Percentiles rank a stretch among this genome's conserved stretches.
Evolutionary conservation across 2,888 invertebrate species (phyloP).

Genomic region (Drosophila mayaguana): DNA sequence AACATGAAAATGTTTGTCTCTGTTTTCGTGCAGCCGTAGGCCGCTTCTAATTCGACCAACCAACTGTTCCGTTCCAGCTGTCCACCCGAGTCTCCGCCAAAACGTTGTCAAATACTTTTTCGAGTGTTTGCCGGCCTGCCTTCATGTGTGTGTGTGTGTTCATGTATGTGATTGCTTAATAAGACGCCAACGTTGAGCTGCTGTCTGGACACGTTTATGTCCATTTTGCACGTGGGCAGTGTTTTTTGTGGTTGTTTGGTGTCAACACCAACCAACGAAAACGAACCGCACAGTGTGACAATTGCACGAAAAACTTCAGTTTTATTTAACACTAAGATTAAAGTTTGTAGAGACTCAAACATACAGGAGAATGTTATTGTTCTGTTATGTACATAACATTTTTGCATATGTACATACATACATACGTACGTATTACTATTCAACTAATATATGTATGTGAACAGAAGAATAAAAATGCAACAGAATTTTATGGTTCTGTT

Average conservation of each 20-base stretch:
- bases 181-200: conserved; percentile 70
- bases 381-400: background rate
- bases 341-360: no score
- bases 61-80: conserved; percentile 47
- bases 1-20: conserved; percentile 40
- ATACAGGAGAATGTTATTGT: background rate
- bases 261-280: conserved; percentile 48
- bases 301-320: background rate
- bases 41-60: conserved; percentile 49
- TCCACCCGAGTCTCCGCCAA: conserved; percentile 43
- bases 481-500: no score
- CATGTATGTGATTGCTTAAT: conserved; percentile 62
- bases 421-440: no score
- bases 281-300: conserved; percentile 40
- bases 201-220: conserved; percentile 49
- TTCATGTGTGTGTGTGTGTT: conserved; percentile 16
- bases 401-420: background rate
- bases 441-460: no score
- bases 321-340: background rate
- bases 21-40: conserved; percentile 56
- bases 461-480: no score
- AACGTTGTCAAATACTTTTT: conserved; percentile 39
- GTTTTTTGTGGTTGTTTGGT: conserved; percentile 45
- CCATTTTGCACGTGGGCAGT: conserved; percentile 74
- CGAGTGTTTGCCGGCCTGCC: conserved; percentile 22